Conservation (phyloP, 2,113 vertebrate genomes). For the Benitochromis conjunctus region DNA sequence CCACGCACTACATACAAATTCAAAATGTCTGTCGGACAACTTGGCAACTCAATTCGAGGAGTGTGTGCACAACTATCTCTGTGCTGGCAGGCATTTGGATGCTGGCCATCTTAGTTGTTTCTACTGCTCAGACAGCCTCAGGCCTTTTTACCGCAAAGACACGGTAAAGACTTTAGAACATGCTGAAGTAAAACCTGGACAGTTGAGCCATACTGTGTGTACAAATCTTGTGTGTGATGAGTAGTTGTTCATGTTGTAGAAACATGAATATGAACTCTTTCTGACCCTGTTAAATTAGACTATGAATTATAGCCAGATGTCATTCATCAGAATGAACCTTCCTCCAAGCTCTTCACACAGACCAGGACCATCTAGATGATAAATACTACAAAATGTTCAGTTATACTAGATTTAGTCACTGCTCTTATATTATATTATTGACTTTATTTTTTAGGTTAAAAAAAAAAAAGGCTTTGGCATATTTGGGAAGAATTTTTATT, state of each 20-base stretch:
- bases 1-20: neutral
- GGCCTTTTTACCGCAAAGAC: neutral
- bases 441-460: neutral
- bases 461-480: neutral
- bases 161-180: neutral
- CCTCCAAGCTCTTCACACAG: neutral
- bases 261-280: neutral
- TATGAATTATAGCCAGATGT: neutral
- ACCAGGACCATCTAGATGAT: neutral
- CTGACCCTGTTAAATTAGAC: neutral
- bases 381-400: neutral
- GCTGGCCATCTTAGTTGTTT: neutral
- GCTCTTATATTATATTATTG: neutral
- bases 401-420: neutral
- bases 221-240: neutral
- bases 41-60: neutral
- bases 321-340: neutral
- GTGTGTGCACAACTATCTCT: neutral
- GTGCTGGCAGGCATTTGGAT: neutral
- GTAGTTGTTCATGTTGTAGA: neutral
- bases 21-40: neutral
- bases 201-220: too few species aligned
- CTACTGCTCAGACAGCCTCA: neutral
- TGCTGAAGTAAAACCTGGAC: neutral
- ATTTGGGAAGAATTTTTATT: neutral